Percentiles rank a stretch among this genome's conserved stretches.
These are phyloP conservation scores for Podarcis cretensis DNA, from an alignment of 2,113 vertebrate genomes.

Conservation along the genomic window DNA sequence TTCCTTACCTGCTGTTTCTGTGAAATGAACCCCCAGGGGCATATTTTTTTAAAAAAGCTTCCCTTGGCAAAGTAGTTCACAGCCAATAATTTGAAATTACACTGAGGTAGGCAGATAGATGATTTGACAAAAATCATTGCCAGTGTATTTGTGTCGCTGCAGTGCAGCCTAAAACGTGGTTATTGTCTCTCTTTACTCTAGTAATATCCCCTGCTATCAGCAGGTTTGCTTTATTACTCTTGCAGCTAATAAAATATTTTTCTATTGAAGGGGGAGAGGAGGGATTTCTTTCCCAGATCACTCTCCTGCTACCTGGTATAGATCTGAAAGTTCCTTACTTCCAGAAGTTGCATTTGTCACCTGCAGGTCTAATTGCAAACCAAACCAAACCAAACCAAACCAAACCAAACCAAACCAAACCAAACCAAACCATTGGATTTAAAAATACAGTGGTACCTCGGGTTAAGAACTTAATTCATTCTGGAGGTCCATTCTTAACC, in stretches of 20 bases:
- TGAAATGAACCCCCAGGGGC: background rate
- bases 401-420: too few species aligned
- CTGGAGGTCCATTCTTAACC: too few species aligned
- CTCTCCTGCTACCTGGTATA: background rate
- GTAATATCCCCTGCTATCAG: background rate
- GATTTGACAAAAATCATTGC: rapidly evolving
- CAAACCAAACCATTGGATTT: background rate
- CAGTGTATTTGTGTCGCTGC: conserved; percentile 16
- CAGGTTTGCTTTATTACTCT: background rate
- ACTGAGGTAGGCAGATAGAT: background rate
- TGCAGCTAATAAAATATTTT: conserved; percentile 5
- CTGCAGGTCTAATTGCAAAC: background rate
- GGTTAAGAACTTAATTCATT: too few species aligned
- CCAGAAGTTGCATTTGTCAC: conserved; percentile 28
- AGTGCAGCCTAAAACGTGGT: background rate
- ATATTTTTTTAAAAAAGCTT: background rate
- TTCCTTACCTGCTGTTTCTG: background rate
- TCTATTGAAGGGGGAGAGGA: too few species aligned
- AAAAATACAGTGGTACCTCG: background rate
- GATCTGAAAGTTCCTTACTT: background rate
- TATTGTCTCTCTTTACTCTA: background rate
- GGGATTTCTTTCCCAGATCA: background rate
- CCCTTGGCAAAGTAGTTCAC: background rate
- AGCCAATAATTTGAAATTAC: conserved; percentile 6
- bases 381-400: too few species aligned